Conservation (phyloP, 2,113 vertebrate genomes). For the Tor tambroides region DNA sequence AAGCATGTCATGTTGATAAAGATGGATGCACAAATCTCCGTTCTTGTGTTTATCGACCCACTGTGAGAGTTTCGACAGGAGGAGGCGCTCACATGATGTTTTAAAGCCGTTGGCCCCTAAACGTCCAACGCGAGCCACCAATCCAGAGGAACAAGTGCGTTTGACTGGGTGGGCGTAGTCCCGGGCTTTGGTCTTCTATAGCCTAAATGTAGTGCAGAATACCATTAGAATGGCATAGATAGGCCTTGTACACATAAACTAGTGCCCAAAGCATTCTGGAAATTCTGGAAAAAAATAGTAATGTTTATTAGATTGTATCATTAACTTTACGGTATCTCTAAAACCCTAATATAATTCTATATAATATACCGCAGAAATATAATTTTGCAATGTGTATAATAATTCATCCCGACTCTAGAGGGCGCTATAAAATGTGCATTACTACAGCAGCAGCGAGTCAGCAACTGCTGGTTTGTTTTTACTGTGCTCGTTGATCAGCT, state of each 20-base stretch:
- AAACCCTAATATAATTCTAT: background rate
- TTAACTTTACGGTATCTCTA: background rate
- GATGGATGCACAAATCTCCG: background rate
- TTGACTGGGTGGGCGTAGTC: conserved; percentile 19
- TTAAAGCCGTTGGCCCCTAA: conserved; percentile 20
- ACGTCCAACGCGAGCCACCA: conserved; percentile 14
- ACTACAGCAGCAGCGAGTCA: background rate
- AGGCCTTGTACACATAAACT: too few species aligned
- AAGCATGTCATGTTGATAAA: conserved; percentile 25
- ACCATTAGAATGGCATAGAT: too few species aligned
- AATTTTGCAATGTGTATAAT: background rate
- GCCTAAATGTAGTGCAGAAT: too few species aligned
- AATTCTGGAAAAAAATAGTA: background rate
- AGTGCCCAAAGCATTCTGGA: background rate
- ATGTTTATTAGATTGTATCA: background rate
- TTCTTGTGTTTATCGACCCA: background rate
- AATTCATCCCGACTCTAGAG: conserved; percentile 24
- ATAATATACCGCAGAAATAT: background rate
- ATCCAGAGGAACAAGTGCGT: conserved; percentile 17
- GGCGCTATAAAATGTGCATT: background rate
- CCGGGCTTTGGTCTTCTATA: too few species aligned
- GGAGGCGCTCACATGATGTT: conserved; percentile 19
- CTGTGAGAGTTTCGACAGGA: conserved; percentile 23
- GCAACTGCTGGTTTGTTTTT: background rate
- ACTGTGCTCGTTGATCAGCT: background rate